Conservation (phyloP, 1,140 invertebrate genomes). For the Drosophila ohnishii region DNA sequence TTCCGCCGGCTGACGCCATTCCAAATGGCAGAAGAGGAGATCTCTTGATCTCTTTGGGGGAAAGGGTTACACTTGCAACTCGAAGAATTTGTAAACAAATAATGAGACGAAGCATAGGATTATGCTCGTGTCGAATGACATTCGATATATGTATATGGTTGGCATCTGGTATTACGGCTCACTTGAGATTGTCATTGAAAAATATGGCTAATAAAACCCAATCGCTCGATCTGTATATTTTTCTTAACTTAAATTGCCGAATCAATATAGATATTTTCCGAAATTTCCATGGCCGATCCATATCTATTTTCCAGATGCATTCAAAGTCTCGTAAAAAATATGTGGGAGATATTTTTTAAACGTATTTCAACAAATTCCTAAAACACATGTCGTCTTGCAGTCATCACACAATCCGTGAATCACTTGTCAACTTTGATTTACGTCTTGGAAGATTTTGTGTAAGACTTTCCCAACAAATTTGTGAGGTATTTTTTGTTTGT, state of each 20-base stretch:
- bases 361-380: constrained; percentile 8
- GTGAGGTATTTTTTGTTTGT: constrained; percentile 14
- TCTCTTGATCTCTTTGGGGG: constrained; percentile 8
- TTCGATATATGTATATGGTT: constrained; percentile 21
- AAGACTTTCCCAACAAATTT: constrained; percentile 24
- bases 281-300: constrained; percentile 6
- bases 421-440: constrained; percentile 65
- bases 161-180: constrained; percentile 28
- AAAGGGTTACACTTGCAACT: constrained; percentile 44
- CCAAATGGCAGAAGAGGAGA: constrained; percentile 37
- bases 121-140: constrained; percentile 53
- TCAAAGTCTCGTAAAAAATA: constrained; percentile 40
- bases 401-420: constrained; percentile 17
- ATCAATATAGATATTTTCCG: neutral
- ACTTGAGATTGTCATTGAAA: constrained; percentile 22
- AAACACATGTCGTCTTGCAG: constrained; percentile 35
- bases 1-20: constrained; percentile 75
- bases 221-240: constrained; percentile 12
- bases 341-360: constrained; percentile 18
- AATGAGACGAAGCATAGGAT: constrained; percentile 24
- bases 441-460: constrained; percentile 35
- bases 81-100: constrained; percentile 33
- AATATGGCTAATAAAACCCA: constrained; percentile 8
- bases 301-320: constrained; percentile 5
- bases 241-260: neutral